Evolutionary conservation across 1,140 invertebrate genomes (phyloP).

Genomic region (Rhagoletis pomonella): DNA sequence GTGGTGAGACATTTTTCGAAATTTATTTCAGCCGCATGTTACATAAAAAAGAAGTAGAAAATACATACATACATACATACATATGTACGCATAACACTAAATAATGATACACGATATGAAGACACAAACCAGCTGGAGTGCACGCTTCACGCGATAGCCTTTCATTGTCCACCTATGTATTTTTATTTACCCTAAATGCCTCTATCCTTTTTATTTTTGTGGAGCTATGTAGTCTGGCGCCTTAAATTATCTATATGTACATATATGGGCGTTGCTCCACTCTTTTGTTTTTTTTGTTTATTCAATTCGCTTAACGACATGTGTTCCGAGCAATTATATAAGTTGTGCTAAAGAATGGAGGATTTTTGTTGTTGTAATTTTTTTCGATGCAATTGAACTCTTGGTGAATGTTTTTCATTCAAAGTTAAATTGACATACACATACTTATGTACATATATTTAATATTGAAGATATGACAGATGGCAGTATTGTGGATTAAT

Average conservation of each 20-base stretch:
- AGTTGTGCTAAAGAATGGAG: background rate
- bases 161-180: background rate
- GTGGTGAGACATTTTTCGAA: slow-evolving; percentile 22
- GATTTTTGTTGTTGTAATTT: background rate
- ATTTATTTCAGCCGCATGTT: background rate
- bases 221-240: background rate
- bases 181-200: background rate
- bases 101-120: background rate
- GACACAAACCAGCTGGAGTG: background rate
- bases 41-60: background rate
- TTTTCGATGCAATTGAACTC: background rate
- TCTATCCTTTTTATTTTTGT: background rate
- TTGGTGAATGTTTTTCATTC: no score
- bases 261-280: background rate
- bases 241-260: background rate
- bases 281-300: no score
- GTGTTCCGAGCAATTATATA: background rate
- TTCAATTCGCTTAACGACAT: slow-evolving; percentile 2
- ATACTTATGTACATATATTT: no score
- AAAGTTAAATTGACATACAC: no score
- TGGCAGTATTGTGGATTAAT: no score
- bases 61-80: background rate
- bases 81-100: background rate
- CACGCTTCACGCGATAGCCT: background rate
- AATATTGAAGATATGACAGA: no score